Evolutionary conservation across 2,888 invertebrate species (phyloP).

Genomic region (Zygaena filipendulae): DNA sequence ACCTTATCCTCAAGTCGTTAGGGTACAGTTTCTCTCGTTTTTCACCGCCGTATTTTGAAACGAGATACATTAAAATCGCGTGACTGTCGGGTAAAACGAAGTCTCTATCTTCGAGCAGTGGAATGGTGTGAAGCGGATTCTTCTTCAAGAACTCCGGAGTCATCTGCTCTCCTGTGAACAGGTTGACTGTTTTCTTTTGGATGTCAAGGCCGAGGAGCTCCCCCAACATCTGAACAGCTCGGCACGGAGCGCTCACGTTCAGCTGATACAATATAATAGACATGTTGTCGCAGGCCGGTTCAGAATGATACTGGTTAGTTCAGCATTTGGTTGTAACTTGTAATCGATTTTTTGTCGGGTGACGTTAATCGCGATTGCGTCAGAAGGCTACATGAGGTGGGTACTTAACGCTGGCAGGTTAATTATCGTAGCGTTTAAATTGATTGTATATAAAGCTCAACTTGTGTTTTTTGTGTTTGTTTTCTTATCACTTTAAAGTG

Average conservation of each 20-base stretch:
- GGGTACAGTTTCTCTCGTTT: conserved; percentile 26
- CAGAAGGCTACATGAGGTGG: no score
- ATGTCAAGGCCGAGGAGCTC: conserved; percentile 26
- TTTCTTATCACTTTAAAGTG: no score
- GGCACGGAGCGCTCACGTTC: conserved; percentile 24
- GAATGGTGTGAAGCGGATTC: conserved; percentile 29
- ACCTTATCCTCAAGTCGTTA: conserved; percentile 22
- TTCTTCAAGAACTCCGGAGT: conserved; percentile 27
- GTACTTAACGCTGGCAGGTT: no score
- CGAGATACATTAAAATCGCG: conserved; percentile 30
- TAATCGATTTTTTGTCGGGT: conserved; percentile 5
- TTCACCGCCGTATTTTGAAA: conserved; percentile 31
- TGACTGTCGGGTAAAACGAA: conserved; percentile 30
- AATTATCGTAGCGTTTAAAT: no score
- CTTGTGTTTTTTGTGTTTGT: no score
- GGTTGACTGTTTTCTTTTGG: conserved; percentile 20
- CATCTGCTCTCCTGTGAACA: conserved; percentile 17
- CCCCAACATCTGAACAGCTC: conserved; percentile 26
- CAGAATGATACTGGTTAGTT: no score
- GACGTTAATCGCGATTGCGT: no score
- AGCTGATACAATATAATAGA: conserved; percentile 23
- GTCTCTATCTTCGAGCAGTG: conserved; percentile 32
- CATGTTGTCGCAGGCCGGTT: no score
- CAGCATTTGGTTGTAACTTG: no score
- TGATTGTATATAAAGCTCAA: no score